phyloP scores from a whole-genome alignment of 2,888 invertebrate species.

The Choristoneura rosaceana region DNA sequence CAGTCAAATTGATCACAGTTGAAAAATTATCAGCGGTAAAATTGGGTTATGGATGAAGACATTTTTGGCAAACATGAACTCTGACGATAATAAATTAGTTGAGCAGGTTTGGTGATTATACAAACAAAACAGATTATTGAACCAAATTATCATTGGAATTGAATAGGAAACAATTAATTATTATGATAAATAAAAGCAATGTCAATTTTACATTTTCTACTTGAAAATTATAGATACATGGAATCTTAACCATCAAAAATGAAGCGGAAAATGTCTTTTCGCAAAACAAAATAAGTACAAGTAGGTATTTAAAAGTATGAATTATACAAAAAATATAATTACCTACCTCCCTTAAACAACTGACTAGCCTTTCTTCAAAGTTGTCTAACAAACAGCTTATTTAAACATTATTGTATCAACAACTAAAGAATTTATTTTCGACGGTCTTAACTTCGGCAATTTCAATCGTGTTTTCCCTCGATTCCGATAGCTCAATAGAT shows the following conservation, averaged over 20 bases:
- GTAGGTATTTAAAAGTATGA: background rate
- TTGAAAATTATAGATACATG: background rate
- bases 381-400: background rate
- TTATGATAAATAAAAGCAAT: too few relatives aligned
- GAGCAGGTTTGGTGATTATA: too few relatives aligned
- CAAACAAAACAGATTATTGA: too few relatives aligned
- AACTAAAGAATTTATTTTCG: background rate
- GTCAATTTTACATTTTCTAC: background rate
- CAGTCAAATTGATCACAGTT: too few relatives aligned
- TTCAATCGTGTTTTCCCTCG: background rate
- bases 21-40: too few relatives aligned
- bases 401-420: background rate
- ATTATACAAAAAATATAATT: background rate
- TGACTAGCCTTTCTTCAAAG: background rate
- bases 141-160: too few relatives aligned
- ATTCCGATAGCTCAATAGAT: background rate
- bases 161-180: too few relatives aligned
- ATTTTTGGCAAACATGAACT: too few relatives aligned
- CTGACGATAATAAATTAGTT: too few relatives aligned
- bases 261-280: background rate
- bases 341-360: background rate
- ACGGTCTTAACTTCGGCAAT: background rate
- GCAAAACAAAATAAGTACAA: background rate
- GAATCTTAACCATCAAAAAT: background rate
- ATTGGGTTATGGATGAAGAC: too few relatives aligned